Conservation (phyloP, 2,113 vertebrate genomes). For the Prietella phreatophila region DNA sequence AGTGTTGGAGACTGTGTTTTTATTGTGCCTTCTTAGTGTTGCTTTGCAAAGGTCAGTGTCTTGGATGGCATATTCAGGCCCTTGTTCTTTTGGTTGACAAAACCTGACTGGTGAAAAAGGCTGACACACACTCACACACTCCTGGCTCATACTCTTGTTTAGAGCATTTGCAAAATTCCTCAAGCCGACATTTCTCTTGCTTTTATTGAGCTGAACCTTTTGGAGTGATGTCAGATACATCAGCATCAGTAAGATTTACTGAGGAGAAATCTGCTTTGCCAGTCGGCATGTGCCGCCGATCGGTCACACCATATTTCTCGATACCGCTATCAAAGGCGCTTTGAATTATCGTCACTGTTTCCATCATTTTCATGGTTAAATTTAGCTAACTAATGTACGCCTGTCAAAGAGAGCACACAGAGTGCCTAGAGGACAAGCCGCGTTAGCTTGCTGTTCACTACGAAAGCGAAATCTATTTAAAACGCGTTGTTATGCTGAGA, state of each 20-base stretch:
- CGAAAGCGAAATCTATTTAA: background rate
- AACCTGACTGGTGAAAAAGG: conserved; percentile 14
- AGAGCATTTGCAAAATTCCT: conserved; percentile 19
- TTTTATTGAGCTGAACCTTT: conserved; percentile 23
- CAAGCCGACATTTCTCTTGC: conserved; percentile 22
- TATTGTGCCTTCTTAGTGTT: conserved; percentile 51
- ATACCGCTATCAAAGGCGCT: conserved; percentile 15
- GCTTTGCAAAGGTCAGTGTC: conserved; percentile 58
- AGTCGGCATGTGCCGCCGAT: background rate
- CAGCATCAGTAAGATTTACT: conserved; percentile 29
- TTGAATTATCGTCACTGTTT: conserved; percentile 11
- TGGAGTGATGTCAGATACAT: conserved; percentile 19
- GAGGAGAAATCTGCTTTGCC: conserved; percentile 11
- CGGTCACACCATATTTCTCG: conserved; percentile 21
- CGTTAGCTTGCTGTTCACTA: background rate
- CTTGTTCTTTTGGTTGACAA: conserved; percentile 39
- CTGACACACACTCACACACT: conserved; percentile 22
- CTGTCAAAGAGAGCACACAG: conserved; percentile 4
- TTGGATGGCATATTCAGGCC: conserved; percentile 48
- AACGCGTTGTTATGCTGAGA: background rate
- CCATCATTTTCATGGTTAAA: conserved; percentile 16
- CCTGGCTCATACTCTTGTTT: conserved; percentile 31
- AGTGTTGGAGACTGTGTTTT: conserved; percentile 52
- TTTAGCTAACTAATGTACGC: conserved; percentile 8
- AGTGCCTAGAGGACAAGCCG: background rate